A percentile compares a stretch with the other conserved stretches of the same genome.
Conservation (phyloP, 2,113 vertebrate genomes). For the Crypturellus undulatus region DNA sequence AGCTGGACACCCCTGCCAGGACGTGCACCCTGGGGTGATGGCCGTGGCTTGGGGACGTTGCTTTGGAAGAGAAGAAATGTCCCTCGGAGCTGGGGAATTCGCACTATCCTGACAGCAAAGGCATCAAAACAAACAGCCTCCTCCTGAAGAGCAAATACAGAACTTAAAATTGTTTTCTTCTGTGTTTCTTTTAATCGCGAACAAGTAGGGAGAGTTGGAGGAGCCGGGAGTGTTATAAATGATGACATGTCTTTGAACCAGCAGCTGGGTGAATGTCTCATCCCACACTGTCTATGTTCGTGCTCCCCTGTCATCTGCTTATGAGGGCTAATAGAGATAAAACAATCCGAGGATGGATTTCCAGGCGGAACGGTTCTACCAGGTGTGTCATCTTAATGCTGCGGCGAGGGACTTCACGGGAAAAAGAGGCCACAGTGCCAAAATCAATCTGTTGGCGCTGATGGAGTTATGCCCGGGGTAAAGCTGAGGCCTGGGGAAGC, state of each 20-base stretch:
- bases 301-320: constrained; percentile 59
- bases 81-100: not conserved
- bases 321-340: constrained; percentile 47
- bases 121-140: not conserved
- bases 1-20: fast-evolving
- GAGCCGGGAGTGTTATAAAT: constrained; percentile 59
- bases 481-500: not conserved
- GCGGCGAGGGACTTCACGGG: not conserved
- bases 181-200: not conserved
- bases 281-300: constrained; percentile 46
- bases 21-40: not conserved
- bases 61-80: not conserved
- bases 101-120: not conserved
- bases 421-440: not conserved
- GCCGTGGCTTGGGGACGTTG: not conserved
- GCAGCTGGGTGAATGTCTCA: constrained; percentile 63
- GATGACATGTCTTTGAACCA: constrained; percentile 59
- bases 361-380: not conserved
- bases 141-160: not conserved
- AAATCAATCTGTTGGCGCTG: fast-evolving
- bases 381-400: not conserved
- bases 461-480: not conserved
- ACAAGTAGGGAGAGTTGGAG: constrained; percentile 12
- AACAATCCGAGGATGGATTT: constrained; percentile 10
- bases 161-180: not conserved